A percentile compares a stretch with the other conserved stretches of the same genome.
Conservation (phyloP, 1,140 invertebrate species). For the Chrysoperla carnea region DNA sequence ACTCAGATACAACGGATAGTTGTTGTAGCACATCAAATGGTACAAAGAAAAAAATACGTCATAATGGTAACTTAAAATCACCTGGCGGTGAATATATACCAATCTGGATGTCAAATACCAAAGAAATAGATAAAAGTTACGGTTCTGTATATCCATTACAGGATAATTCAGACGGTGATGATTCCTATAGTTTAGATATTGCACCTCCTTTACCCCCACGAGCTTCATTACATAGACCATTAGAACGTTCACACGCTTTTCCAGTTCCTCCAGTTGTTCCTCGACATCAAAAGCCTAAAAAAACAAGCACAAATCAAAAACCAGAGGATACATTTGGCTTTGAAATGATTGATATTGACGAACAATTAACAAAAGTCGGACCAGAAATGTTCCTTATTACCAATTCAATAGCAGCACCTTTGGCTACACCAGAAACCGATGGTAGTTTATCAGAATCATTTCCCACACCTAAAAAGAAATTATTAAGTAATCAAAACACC, state of each 20-base stretch:
- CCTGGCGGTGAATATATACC: conserved; percentile 38
- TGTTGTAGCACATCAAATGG: conserved; percentile 7
- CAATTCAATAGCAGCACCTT: conserved; percentile 23
- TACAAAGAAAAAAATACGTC: conserved; percentile 20
- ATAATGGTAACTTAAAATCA: conserved; percentile 19
- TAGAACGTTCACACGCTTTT: conserved; percentile 38
- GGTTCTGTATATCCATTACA: conserved; percentile 15
- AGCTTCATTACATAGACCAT: conserved; percentile 33
- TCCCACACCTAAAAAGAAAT: conserved; percentile 25
- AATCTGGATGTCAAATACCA: conserved; percentile 35
- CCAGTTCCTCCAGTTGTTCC: conserved; percentile 22
- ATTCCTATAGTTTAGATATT: conserved; percentile 23
- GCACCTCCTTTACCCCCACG: conserved; percentile 30
- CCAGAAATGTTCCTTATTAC: conserved; percentile 5
- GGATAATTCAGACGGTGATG: conserved; percentile 25
- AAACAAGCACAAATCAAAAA: conserved; percentile 27
- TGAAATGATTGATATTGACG: conserved; percentile 61
- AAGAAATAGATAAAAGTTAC: neutral
- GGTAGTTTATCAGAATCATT: conserved; percentile 32
- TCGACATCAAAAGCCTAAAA: conserved; percentile 37
- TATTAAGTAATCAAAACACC: conserved; percentile 25
- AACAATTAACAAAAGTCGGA: conserved; percentile 13
- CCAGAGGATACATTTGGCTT: conserved; percentile 58
- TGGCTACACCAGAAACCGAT: conserved; percentile 41
- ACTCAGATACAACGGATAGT: neutral